Evolutionary conservation across 2,797 vertebrate species (phyloP).

Genomic region (Anomalospiza imberbis): DNA sequence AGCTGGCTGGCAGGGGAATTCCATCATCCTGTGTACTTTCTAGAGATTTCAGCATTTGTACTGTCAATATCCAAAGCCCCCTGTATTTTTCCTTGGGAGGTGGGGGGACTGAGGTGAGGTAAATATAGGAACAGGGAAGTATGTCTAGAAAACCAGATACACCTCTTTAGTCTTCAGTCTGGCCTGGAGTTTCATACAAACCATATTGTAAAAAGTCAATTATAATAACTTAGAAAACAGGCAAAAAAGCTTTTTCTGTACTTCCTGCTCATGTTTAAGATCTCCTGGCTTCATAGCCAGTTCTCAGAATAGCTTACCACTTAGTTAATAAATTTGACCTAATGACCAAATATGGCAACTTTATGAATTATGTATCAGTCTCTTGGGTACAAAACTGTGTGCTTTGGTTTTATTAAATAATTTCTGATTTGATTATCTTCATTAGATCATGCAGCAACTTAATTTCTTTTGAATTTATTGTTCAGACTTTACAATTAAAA

Average conservation of each 20-base stretch:
- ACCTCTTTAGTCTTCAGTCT: not conserved
- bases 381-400: slow-evolving; percentile 8
- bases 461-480: slow-evolving; percentile 16
- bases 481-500: slow-evolving; percentile 24
- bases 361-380: slow-evolving; percentile 46
- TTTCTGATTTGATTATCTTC: slow-evolving; percentile 40
- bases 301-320: slow-evolving; percentile 2
- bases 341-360: not conserved
- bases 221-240: not conserved
- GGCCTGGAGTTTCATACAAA: not conserved
- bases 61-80: not conserved
- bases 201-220: not conserved
- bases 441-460: not conserved
- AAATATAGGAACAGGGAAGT: not conserved
- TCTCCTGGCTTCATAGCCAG: not conserved
- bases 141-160: not conserved
- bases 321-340: slow-evolving; percentile 50
- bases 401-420: slow-evolving; percentile 45
- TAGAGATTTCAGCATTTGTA: not conserved
- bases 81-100: not conserved
- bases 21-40: not conserved
- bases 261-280: not conserved
- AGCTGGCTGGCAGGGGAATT: not conserved
- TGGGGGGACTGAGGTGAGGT: not conserved
- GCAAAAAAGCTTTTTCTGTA: not conserved